A percentile compares a stretch with the other conserved stretches of the same genome.
Conservation (phyloP, 2,888 invertebrate genomes). For the Pyrochroa serraticornis region DNA sequence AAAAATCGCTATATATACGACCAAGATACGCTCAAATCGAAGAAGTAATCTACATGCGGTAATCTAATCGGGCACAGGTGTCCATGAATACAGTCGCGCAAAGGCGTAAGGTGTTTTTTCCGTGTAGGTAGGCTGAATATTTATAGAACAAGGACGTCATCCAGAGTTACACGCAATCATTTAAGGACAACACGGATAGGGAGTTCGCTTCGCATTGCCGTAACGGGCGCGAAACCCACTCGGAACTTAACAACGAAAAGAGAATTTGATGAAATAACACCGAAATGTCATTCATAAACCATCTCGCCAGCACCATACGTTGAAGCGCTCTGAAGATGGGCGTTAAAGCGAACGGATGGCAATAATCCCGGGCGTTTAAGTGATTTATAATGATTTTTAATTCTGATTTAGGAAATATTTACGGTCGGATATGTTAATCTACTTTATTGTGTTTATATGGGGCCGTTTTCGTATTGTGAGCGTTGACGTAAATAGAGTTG, state of each 20-base stretch:
- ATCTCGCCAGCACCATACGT: not conserved
- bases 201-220: not conserved
- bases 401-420: constrained; percentile 42
- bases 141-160: constrained; percentile 49
- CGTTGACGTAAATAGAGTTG: constrained; percentile 40
- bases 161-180: constrained; percentile 29
- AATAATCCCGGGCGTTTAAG: constrained; percentile 11
- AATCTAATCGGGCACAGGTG: constrained; percentile 53
- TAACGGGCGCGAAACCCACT: not conserved
- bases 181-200: constrained; percentile 11
- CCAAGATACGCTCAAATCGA: constrained; percentile 43
- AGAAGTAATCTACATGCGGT: constrained; percentile 48
- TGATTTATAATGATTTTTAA: constrained; percentile 29
- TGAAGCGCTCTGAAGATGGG: not conserved
- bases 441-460: constrained; percentile 40
- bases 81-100: constrained; percentile 48
- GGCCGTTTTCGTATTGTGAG: constrained; percentile 25
- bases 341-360: constrained; percentile 12
- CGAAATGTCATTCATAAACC: constrained; percentile 7
- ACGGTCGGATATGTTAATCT: constrained; percentile 36
- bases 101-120: constrained; percentile 46
- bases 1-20: constrained; percentile 30
- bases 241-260: not conserved
- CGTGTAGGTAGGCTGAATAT: constrained; percentile 46
- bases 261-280: constrained; percentile 18